A percentile compares a stretch with the other conserved stretches of the same genome.
Conservation (phyloP, 2,797 vertebrate species). For the Microchirus variegatus region DNA sequence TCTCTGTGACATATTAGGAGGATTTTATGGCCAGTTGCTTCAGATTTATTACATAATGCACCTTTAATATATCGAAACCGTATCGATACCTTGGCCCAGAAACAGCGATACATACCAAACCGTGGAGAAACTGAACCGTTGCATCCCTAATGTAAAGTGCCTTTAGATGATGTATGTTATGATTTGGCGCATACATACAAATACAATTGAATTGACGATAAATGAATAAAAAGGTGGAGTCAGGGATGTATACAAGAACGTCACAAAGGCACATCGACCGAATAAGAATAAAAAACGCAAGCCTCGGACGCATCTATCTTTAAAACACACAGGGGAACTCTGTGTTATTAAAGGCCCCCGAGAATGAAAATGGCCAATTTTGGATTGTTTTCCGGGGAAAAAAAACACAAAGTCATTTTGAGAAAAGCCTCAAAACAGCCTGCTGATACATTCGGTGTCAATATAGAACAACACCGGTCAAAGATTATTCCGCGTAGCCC, state of each 20-base stretch:
- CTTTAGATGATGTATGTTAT: too few species aligned
- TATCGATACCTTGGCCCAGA: too few species aligned
- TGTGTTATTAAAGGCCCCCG: slow-evolving; percentile 31
- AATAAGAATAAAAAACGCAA: slow-evolving; percentile 41
- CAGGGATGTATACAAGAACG: slow-evolving; percentile 20
- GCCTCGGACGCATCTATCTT: slow-evolving; percentile 25
- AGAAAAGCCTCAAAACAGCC: slow-evolving; percentile 25
- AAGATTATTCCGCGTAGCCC: slow-evolving; percentile 38
- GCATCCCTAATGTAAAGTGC: too few species aligned
- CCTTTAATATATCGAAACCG: too few species aligned
- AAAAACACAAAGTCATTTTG: slow-evolving; percentile 39
- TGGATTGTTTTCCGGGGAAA: slow-evolving; percentile 33
- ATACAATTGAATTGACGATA: too few species aligned
- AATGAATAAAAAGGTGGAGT: too few species aligned
- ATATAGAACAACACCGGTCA: slow-evolving; percentile 41
- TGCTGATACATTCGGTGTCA: slow-evolving; percentile 35
- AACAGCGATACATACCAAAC: too few species aligned
- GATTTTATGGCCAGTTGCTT: too few species aligned
- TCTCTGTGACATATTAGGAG: too few species aligned
- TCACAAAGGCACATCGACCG: slow-evolving; percentile 42
- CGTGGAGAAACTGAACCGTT: too few species aligned
- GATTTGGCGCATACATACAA: too few species aligned
- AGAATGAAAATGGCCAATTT: slow-evolving; percentile 38
- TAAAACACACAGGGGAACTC: slow-evolving; percentile 26
- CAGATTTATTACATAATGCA: too few species aligned